Evolutionary conservation across 1,140 invertebrate species (phyloP), one percentile per base, ranked within the genome.

Genomic region (Atta texana): DNA sequence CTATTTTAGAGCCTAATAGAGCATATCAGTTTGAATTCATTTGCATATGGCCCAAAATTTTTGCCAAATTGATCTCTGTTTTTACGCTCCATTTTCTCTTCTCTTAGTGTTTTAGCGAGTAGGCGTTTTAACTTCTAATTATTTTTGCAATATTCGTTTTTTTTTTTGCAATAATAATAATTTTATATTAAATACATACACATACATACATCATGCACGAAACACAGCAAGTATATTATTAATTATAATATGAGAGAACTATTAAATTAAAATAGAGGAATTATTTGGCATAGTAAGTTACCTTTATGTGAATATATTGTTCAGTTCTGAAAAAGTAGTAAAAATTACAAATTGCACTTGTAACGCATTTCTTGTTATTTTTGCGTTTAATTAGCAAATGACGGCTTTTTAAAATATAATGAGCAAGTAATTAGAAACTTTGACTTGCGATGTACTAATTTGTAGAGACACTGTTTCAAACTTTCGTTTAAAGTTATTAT

Each of bases 41-140:
- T 81, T 55, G 8, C 24, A 28, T 74, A 49, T 74, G 80, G 80
- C 80, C 84, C 63, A 49, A 28, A 68, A 44, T 76, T 49, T 85
- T 49, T 85, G 74, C 66, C 66, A 59, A 78, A 89, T 80, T 49
- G 39, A 76, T 57, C 53, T 68, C 66, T 88, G 28, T 2, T 74
- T 39, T 76, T 76, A 53, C 53, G 55, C 44, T 89, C 16, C 71
- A 87, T 90, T 87, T 89, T 90, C 88, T 90, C 88, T 85, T 71
- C 1, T 78, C 63, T 90, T 89, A 90, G 78, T 85, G 44, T 78
- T 71, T 87, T 78, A 89, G 72, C 78, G 31, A 34, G 34, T 3
- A 86, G 66, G 87, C 87, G 1, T 18, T 71, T 55, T 69, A 39
- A 57, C 12, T 63, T n/a, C 44, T 49, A 44, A 69, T 72, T 5